Conservation (phyloP, 2,797 vertebrate species). For the Aselliscus stoliczkanus region DNA sequence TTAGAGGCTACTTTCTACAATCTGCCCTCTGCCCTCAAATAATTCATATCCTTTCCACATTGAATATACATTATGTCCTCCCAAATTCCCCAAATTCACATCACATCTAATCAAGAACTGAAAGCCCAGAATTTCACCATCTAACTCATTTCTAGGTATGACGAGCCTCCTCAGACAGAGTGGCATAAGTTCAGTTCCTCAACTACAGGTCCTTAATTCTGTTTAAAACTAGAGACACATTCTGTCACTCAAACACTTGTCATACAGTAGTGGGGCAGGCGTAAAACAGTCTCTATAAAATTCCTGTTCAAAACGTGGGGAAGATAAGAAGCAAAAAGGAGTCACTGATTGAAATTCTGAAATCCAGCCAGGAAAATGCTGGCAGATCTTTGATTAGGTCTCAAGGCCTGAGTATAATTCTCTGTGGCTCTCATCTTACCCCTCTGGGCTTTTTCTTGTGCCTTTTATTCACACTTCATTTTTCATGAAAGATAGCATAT, state of each 20-base stretch:
- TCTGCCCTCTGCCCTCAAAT: background rate
- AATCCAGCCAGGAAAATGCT: background rate
- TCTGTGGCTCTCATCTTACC: background rate
- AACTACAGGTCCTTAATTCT: background rate
- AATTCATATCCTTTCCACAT: background rate
- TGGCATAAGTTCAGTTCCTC: background rate
- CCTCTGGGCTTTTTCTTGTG: background rate
- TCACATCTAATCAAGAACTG: background rate
- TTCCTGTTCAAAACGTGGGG: background rate
- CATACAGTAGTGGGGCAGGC: background rate
- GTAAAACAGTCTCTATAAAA: background rate
- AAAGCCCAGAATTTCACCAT: background rate
- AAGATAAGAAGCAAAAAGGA: background rate
- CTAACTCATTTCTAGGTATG: background rate
- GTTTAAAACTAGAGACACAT: background rate
- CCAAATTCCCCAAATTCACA: background rate
- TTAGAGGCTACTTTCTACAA: background rate
- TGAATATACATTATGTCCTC: background rate
- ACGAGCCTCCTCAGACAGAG: background rate
- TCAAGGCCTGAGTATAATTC: background rate
- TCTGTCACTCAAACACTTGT: background rate
- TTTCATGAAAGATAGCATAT: background rate
- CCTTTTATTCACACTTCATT: background rate
- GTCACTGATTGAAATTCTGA: background rate
- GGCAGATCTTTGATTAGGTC: background rate